Conservation (phyloP, 2,113 vertebrate genomes). For the Phycodurus eques region DNA sequence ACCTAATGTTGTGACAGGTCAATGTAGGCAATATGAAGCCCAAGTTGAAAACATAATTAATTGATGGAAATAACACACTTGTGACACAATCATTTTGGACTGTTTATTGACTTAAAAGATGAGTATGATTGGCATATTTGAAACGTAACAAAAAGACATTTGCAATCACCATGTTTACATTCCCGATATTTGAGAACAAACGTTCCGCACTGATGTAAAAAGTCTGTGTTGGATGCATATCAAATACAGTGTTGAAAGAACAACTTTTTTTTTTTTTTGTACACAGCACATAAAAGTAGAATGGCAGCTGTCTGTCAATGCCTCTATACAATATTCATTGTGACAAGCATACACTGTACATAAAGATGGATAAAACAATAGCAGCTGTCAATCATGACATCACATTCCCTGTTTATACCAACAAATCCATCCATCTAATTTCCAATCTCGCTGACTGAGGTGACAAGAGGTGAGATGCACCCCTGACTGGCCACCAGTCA, state of each 20-base stretch:
- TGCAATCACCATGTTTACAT: slow-evolving; percentile 58
- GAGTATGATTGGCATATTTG: slow-evolving; percentile 52
- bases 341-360: neutral
- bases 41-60: neutral
- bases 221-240: slow-evolving; percentile 36
- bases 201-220: slow-evolving; percentile 9
- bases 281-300: slow-evolving; percentile 27
- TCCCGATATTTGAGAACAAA: slow-evolving; percentile 46
- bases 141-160: slow-evolving; percentile 56
- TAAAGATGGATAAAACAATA: slow-evolving; percentile 1
- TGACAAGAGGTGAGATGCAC: neutral
- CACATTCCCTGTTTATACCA: neutral
- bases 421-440: neutral
- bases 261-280: slow-evolving; percentile 20
- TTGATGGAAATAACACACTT: neutral
- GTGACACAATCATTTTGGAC: slow-evolving; percentile 19
- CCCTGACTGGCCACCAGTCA: neutral
- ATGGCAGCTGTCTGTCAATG: neutral
- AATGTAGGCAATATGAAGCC: no score
- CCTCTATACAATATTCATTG: neutral
- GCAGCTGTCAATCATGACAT: neutral
- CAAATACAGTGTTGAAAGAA: slow-evolving; percentile 26
- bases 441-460: neutral
- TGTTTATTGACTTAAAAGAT: slow-evolving; percentile 68
- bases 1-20: neutral